Base-by-base conservation (phyloP, 2,888 invertebrate genomes). In the Eulithis prunata region DNA sequence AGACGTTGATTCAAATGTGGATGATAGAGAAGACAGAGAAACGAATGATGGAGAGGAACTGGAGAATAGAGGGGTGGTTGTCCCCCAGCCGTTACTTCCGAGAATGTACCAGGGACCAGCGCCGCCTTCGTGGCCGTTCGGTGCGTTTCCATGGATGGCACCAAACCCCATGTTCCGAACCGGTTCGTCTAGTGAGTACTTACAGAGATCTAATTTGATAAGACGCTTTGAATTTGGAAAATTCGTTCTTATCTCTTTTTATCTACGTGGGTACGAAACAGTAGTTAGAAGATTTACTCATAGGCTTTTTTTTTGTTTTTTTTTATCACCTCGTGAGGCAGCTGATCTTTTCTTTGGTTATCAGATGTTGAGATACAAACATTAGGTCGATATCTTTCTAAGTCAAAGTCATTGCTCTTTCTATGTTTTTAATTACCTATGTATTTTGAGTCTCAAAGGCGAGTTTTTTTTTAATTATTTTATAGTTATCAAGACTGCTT, bases 1-100 rank as follows among this genome's bases (percentile, higher is more conserved):
- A 66, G 91, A 90, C 67, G 88, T 90, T 0, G 91, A 91, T 69
- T 94, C 87, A 13, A 93, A 84, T 69, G 88, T 75, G 54, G 94
- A 86, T 76, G 94, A 85, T 61, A 88, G 83, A 76, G 94, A 93
- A 49, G 93, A 90, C 13, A 75, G 94, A 75, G 86, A 90, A 73
- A 77, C 86, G 73, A 77, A 87, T 80, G 86, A 94, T 81, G 88
- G 93, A 76, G 85, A 93, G 69, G 94, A 93, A 66, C 78, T 82
- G 77, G 94, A 86, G 73, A 80, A 80, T 61, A 80, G 92, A 69
- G 93, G 95, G 1, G 95, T 96, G 58, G 93, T 96, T 73, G 94
- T 96, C 59, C 96, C 96, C 2, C 96, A 95, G 84, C 95, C 96
- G 58, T 84, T 96, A 74, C 86, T 95, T 78, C 95, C 95, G 69